Base-by-base conservation (phyloP, 2,113 vertebrate genomes). In the Anolis sagrei region DNA sequence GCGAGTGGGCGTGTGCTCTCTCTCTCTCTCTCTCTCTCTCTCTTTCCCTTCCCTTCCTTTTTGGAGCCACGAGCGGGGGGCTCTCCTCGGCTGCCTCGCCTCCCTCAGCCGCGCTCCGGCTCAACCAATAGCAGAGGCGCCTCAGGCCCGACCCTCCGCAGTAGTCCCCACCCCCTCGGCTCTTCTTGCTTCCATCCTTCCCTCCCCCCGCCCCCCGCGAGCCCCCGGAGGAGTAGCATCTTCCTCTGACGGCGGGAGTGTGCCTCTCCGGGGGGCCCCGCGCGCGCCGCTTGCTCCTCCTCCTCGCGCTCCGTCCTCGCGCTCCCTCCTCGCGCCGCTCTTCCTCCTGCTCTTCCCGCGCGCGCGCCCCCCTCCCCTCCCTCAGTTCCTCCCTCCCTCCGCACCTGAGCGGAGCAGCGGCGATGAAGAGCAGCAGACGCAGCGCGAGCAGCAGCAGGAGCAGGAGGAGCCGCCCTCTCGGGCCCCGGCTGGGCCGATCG, bases 41-140 rank as follows among this genome's bases (percentile, higher is more conserved):
- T 36, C 14, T 54, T 48, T 32, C 21, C 13, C 19, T 16, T 14
- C 21, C 0, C 51, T 3, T 2, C 51, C 21, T 32, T 54, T 27
- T 21, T 32, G 7, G 61, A 23, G 61, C 61, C 61, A 64, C 14
- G 16, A 23, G 25, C 1, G 64, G 11, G 25, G 18, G 27, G 14
- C 27, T 14, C 13, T 21, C 0, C 73, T 7, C 11, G 73, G 7
- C 54, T 54, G 21, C 39, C 36, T 18, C 6, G 25, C 49, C 66
- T 19, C 19, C 54, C n/a, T 7, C 7, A 44, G 21, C 64, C 62
- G 3, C 77, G 83, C 82, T 14, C 48, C 44, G 74, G 74, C 81
- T 79, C 83, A 92, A 87, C 91, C 91, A 91, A 92, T 92, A 83
- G 91, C 76, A 29, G 90, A 79, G 80, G 75, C 51, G 82, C 90